These are phyloP conservation scores for Nebria salina DNA, from an alignment of 2,888 invertebrate species.

Conservation along the genomic window DNA sequence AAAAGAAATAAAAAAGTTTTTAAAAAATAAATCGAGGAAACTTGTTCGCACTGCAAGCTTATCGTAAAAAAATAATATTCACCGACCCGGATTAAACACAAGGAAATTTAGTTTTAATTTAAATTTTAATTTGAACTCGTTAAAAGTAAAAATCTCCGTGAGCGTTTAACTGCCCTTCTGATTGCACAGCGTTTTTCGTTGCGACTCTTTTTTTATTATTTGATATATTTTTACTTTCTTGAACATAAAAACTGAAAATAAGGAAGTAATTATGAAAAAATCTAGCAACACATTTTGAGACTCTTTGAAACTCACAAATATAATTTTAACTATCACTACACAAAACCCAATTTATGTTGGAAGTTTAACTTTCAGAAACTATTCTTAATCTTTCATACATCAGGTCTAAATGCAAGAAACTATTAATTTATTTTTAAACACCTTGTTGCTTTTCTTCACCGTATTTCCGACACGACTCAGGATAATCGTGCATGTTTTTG, in stretches of 20 bases:
- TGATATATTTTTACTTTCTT: conserved; percentile 11
- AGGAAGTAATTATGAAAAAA: neutral
- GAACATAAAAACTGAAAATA: neutral
- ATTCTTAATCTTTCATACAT: no score
- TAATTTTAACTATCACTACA: no score
- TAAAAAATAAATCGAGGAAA: conserved; percentile 32
- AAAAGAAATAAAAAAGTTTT: neutral
- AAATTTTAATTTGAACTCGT: conserved; percentile 45
- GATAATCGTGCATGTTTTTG: conserved; percentile 22
- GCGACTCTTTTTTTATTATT: conserved; percentile 25
- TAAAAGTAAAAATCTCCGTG: conserved; percentile 36
- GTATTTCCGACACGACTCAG: neutral
- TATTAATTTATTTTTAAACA: no score
- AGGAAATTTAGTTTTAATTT: conserved; percentile 43
- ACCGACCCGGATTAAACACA: conserved; percentile 39
- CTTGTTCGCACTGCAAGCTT: conserved; percentile 21
- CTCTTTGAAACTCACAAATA: neutral
- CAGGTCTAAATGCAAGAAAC: no score
- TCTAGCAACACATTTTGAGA: neutral
- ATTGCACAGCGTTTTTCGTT: conserved; percentile 28
- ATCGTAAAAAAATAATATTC: conserved; percentile 47
- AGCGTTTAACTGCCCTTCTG: conserved; percentile 40
- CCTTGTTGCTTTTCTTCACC: no score
- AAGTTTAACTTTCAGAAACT: no score
- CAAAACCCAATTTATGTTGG: no score